Base-by-base conservation (phyloP, 2,797 vertebrate genomes). In the Anguilla obscura region DNA sequence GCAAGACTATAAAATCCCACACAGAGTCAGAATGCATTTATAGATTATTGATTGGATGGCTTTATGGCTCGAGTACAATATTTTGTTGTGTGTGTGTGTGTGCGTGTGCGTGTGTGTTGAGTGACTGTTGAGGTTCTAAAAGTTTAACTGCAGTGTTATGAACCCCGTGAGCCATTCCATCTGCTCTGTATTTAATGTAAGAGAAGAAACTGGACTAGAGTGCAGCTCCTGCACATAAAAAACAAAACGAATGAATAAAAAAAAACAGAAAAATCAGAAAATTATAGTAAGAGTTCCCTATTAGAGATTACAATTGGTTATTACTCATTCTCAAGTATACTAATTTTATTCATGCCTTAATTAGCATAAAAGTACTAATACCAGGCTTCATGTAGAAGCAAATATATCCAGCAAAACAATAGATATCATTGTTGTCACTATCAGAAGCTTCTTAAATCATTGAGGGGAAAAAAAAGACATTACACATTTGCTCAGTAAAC, bases 31-130 rank as follows among this genome's bases (percentile, higher is more conserved):
- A 90, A 92, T 88, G 88, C 50, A 90, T 89, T 91, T 94, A 93
- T 94, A 87, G 93, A 92, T 94, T 93, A 95, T 94, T 94, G 94
- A 95, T 94, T 93, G 91, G 86, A 76, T 87, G 92, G 92, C 88
- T 93, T 94, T 93, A 94, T 93, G 91, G 92, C 88, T 87, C 91
- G 89, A 87, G 90, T 89, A 87, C 86, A 89, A 86, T 93, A 91
- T 85, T 90, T 79, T 69, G 30, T 74, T 74, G 24, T 50, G 74
- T 80, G 82, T 56, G 27, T 52, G 82, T 84, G 82, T 54, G 82
- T 54, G 82, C 50, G 79, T 45, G 36, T 82, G 21, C 14, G 27
- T 87, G 10, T 36, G 16, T 85, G 66, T 36, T 52, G 83, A 87
- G 82, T 84, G 66, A 83, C 27, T 48, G 79, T 30, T 87, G 10